These are phyloP conservation scores for Actinemys pallida DNA, from an alignment of 2,113 vertebrate species.

Conservation along the genomic window DNA sequence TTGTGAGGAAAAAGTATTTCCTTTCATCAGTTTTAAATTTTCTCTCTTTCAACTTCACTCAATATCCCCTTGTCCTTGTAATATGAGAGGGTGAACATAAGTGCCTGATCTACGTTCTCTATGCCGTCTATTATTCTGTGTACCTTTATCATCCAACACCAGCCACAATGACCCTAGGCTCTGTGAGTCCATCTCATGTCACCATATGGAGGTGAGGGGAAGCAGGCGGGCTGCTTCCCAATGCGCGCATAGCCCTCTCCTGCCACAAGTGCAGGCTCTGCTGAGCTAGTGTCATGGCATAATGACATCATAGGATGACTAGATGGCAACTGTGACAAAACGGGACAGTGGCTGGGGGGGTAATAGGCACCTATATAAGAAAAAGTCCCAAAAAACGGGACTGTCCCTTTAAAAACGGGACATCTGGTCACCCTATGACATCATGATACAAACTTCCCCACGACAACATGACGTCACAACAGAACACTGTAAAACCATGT, in stretches of 20 bases:
- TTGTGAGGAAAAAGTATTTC: neutral
- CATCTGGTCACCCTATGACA: neutral
- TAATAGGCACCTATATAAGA: too few species aligned
- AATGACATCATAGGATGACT: too few species aligned
- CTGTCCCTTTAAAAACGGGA: too few species aligned
- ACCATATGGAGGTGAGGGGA: neutral
- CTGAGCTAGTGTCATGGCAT: neutral
- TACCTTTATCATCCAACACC: neutral
- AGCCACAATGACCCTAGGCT: neutral
- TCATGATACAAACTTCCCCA: neutral
- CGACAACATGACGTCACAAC: neutral
- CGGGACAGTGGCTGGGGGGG: too few species aligned
- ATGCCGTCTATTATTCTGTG: neutral
- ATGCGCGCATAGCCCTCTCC: neutral
- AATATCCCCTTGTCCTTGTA: neutral
- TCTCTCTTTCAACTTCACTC: neutral
- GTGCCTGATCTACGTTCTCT: neutral
- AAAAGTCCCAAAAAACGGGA: too few species aligned
- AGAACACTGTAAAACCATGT: neutral
- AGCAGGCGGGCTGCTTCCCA: neutral
- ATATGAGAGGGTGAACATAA: too few species aligned
- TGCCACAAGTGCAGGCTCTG: neutral
- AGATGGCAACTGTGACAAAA: too few species aligned
- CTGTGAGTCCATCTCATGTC: neutral
- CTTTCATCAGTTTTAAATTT: neutral